Base-by-base conservation (phyloP, 2,888 invertebrate genomes). In the Scaptomyza tumidula region DNA sequence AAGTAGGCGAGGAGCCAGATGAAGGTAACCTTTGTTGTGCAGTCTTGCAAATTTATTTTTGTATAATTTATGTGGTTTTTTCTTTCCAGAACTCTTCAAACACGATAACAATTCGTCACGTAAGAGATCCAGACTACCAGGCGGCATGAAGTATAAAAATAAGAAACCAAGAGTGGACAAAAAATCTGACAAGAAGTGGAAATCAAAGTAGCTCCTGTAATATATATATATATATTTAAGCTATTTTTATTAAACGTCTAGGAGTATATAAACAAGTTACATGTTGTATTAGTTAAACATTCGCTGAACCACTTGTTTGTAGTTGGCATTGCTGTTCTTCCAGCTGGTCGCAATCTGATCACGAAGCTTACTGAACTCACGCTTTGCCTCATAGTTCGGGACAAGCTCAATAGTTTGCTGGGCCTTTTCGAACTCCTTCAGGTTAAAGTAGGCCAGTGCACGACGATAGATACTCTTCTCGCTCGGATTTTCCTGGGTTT, bases 1-100 rank as follows among this genome's bases (percentile, higher is more conserved):
- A 97, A 93, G 97, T 98, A 24, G 98, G 98, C 35, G 95, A 95
- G 80, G 97, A 96, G 88, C 98, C 98, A 0, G 98, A 98, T 75
- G 94, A 95, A 93, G 97, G 89, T 89, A n/a, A 44, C 66, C 41
- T 5, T 24, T 6, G 13, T 14, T 43, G 24, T 43, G 24, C 31
- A 49, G 6, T 41, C 7, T n/a, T 9, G 1, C 6, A 9, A 41
- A 16, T 10, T 16, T 16, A 7, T 9, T 6, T 24, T 19, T 14
- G 13, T n/a, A 1, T 6, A 35, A 6, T 11, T 45, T n/a, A n/a
- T 48, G 48, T 10, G n/a, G 41, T 6, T 35, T 49, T 19, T 52
- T 31, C 55, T 53, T 29, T 72, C 74, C 62, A 90, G 91, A 91
- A 72, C 75, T 91, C 2, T 91, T 91, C 43, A 90, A 88, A 68